These are phyloP conservation scores for Amphibalanus amphitrite DNA, from an alignment of 1,140 invertebrate species.

Conservation along the genomic window DNA sequence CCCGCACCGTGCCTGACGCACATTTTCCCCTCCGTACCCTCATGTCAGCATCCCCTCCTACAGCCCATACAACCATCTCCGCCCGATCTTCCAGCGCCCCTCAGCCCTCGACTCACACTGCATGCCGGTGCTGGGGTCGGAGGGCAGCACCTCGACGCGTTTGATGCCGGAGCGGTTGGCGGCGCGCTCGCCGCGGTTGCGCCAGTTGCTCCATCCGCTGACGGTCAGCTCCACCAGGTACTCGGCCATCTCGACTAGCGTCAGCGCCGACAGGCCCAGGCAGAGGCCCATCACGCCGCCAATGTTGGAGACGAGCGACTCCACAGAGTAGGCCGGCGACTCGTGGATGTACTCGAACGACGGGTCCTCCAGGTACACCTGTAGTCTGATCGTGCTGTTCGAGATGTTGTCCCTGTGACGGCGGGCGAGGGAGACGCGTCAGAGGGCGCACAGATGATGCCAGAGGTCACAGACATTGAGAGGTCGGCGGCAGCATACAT, in stretches of 20 bases:
- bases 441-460: too few relatives aligned
- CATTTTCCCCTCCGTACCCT: too few relatives aligned
- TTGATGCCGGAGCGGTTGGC: not conserved
- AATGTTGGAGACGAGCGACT: not conserved
- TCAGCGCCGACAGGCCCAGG: not conserved
- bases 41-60: too few relatives aligned
- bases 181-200: not conserved
- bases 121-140: not conserved
- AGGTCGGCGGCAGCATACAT: too few relatives aligned
- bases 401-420: conserved; percentile 6
- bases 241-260: not conserved
- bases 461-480: too few relatives aligned
- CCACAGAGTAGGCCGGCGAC: conserved; percentile 11
- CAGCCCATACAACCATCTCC: too few relatives aligned
- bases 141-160: not conserved
- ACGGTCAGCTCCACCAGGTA: not conserved
- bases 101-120: not conserved
- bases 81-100: too few relatives aligned
- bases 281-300: not conserved
- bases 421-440: not conserved
- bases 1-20: too few relatives aligned
- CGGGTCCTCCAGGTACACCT: conserved; percentile 13
- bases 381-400: conserved; percentile 12
- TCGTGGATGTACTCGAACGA: conserved; percentile 13
- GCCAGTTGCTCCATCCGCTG: not conserved